Evolutionary conservation across 2,797 vertebrate species (phyloP), one percentile per base, ranked within the genome.

Genomic region (Emydoidea blandingii): DNA sequence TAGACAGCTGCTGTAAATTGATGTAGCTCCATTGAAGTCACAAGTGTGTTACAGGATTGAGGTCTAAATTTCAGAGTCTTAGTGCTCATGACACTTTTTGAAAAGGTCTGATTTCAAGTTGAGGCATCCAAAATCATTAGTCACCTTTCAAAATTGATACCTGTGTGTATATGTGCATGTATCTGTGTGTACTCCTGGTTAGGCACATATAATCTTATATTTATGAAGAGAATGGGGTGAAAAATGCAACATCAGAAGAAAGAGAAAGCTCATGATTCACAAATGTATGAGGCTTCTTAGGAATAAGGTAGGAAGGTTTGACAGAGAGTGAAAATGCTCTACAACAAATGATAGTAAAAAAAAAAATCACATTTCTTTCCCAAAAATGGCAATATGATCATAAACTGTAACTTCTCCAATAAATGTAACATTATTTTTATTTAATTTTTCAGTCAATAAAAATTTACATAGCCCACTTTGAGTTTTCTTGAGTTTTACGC

Each of bases 351-450:
- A 74, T 59, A 92, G 92, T 37, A 41, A 50, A 49, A 50, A 37
- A 49, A 50, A 49, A 34, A 5, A 1, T 74, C 87, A 49, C 50
- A 79, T 78, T 56, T 15, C 25, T 31, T 47, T 49, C 41, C 44
- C 44, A 12, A 78, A 49, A 78, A 49, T 47, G 74, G 44, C 5
- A 27, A 34, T 93, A 53, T 79, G 79, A 57, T 85, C 2, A 2
- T 80, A 84, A 93, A 68, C 27, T 21, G 12, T 81, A 79, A 76
- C 29, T 86, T 91, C 16, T 86, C 76, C 89, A 93, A 92, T 88
- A 81, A 94, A 91, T 65, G 76, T 57, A 54, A 92, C 90, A 91
- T 68, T 65, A 78, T 80, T 88, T 94, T 85, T 89, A 72, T 81
- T 96, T 88, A 54, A 83, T 91, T 95, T 93, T 91, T 47, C 83